phyloP scores from a whole-genome alignment of 53 echinoderm and acorn worm genomes.

The Astropecten irregularis region DNA sequence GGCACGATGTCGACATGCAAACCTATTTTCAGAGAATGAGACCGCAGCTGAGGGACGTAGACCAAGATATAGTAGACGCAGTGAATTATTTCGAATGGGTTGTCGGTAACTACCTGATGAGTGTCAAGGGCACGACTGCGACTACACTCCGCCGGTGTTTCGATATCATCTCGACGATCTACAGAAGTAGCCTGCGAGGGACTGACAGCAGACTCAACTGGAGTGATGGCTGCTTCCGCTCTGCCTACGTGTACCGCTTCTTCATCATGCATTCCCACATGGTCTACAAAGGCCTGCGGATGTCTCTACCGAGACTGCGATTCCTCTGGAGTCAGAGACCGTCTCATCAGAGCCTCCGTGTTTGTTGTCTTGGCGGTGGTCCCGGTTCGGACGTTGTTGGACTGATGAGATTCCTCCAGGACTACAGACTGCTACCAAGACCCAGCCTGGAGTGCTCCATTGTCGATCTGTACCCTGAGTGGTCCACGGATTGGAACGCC shows the following conservation, averaged over 20 bases:
- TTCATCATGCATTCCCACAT: conserved; percentile 22
- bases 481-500: not conserved
- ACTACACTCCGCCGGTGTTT: too few species aligned
- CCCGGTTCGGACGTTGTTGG: conserved; percentile 28
- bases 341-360: too few species aligned
- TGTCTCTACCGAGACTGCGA: not conserved
- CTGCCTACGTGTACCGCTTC: not conserved
- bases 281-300: not conserved
- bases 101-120: conserved; percentile 7
- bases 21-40: too few species aligned
- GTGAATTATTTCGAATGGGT: not conserved
- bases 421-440: not conserved
- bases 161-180: not conserved
- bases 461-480: not conserved
- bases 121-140: too few species aligned
- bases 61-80: too few species aligned
- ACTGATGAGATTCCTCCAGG: conserved; percentile 17
- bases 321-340: too few species aligned
- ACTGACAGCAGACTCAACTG: conserved; percentile 15
- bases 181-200: not conserved
- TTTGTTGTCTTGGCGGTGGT: conserved; percentile 26
- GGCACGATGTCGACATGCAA: too few species aligned
- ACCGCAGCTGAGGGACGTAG: too few species aligned
- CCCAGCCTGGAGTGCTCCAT: conserved; percentile 1
- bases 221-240: not conserved